phyloP scores from a whole-genome alignment of 2,113 vertebrate genomes.

The Gnathonemus echidnorhynchus region DNA sequence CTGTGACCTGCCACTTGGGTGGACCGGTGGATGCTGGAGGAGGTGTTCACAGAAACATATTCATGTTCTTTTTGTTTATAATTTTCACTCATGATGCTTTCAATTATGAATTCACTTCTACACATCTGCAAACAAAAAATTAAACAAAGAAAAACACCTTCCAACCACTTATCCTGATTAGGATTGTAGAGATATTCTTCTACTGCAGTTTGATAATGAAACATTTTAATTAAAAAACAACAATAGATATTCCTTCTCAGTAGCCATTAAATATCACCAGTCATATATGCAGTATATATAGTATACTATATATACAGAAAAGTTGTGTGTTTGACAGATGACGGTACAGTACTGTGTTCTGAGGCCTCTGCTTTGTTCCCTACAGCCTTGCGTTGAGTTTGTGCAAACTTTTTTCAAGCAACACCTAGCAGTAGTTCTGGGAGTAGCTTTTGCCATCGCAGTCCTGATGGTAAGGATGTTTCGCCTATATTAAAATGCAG shows the following conservation, averaged over 20 bases:
- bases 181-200: background rate
- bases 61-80: no score
- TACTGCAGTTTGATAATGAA: background rate
- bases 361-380: background rate
- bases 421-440: constrained; percentile 39
- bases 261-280: background rate
- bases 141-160: background rate
- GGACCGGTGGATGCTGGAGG: no score
- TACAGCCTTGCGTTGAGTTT: constrained; percentile 39
- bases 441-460: constrained; percentile 53
- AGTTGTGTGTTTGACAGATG: background rate
- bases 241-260: background rate
- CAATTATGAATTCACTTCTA: no score
- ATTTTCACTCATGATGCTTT: no score
- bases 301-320: background rate
- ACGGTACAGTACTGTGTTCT: background rate
- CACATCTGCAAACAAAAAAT: no score
- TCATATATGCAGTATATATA: background rate
- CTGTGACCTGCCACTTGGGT: no score
- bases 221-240: background rate
- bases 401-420: constrained; percentile 31
- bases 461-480: constrained; percentile 43
- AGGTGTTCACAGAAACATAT: no score
- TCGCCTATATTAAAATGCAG: background rate
- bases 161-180: background rate